Evolutionary conservation across 2,113 vertebrate species (phyloP).

Genomic region (Silurus meridionalis): DNA sequence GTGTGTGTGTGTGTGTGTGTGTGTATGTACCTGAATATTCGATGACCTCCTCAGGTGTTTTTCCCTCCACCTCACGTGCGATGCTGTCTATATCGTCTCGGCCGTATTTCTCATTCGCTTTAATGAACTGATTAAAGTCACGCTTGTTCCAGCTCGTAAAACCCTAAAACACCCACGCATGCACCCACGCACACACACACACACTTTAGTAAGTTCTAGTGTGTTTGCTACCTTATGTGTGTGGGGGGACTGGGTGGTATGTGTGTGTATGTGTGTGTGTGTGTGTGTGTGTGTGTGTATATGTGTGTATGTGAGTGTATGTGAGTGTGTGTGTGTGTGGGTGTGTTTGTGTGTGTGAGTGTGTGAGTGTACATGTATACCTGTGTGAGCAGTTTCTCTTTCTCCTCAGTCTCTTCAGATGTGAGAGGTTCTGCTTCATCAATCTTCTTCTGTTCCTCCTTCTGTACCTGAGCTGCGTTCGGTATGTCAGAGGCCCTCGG

Average conservation of each 20-base stretch:
- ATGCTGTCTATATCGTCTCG: conserved; percentile 89
- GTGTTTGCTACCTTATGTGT: background rate
- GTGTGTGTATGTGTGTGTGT: conserved; percentile 24
- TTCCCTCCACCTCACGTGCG: conserved; percentile 86
- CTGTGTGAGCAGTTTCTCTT: conserved; percentile 85
- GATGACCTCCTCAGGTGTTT: conserved; percentile 86
- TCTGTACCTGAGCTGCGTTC: conserved; percentile 81
- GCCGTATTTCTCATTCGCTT: conserved; percentile 89
- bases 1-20: conserved; percentile 42
- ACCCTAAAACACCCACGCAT: conserved; percentile 67
- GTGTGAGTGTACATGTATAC: conserved; percentile 58
- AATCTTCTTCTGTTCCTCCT: conserved; percentile 86
- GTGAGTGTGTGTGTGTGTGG: conserved; percentile 20
- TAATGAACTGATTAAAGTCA: conserved; percentile 91
- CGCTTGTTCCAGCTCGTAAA: conserved; percentile 91
- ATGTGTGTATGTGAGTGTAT: conserved; percentile 29
- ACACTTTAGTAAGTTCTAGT: background rate
- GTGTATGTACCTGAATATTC: conserved; percentile 83
- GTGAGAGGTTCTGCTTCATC: conserved; percentile 83
- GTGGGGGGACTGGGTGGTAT: too few relatives aligned
- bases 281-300: background rate
- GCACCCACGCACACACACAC: conserved; percentile 1
- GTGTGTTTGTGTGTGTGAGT: conserved; percentile 13
- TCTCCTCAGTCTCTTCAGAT: conserved; percentile 83
- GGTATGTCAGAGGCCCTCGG: conserved; percentile 82